Conservation (phyloP, 2,113 vertebrate species). For the Suncus etruscus region DNA sequence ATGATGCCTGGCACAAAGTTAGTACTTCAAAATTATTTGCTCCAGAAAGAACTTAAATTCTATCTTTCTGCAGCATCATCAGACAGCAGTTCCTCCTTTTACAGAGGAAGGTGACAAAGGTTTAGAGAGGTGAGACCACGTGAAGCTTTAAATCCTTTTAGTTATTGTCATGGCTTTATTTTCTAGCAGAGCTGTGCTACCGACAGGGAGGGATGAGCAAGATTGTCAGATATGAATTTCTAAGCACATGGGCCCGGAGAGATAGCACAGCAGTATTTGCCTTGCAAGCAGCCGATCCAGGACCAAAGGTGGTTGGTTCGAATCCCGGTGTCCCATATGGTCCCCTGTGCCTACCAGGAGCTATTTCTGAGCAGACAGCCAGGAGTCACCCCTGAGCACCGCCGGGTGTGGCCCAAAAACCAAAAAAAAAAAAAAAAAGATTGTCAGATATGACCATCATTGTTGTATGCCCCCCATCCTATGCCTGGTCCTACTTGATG, state of each 20-base stretch:
- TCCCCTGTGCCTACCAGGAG: too few species aligned
- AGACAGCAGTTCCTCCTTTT: background rate
- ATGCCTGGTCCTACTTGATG: background rate
- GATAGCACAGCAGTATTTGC: too few species aligned
- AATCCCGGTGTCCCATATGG: too few species aligned
- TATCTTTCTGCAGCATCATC: background rate
- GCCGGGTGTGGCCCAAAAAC: too few species aligned
- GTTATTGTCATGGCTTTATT: background rate
- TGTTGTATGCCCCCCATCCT: background rate
- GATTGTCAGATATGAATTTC: too few species aligned
- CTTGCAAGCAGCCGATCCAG: too few species aligned
- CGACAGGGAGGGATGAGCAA: too few species aligned
- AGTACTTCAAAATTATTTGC: background rate
- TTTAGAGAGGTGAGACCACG: background rate
- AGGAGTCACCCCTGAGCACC: too few species aligned
- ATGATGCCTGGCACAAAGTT: background rate
- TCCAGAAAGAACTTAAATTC: background rate
- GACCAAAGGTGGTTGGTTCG: too few species aligned
- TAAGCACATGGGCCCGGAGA: too few species aligned
- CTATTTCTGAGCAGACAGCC: too few species aligned
- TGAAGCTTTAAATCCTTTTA: background rate
- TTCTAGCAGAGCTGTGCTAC: background rate
- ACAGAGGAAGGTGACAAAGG: background rate
- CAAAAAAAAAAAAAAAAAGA: too few species aligned
- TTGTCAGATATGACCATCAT: background rate